Conservation (phyloP, 2,113 vertebrate species). For the Paraplagusia blochii region DNA sequence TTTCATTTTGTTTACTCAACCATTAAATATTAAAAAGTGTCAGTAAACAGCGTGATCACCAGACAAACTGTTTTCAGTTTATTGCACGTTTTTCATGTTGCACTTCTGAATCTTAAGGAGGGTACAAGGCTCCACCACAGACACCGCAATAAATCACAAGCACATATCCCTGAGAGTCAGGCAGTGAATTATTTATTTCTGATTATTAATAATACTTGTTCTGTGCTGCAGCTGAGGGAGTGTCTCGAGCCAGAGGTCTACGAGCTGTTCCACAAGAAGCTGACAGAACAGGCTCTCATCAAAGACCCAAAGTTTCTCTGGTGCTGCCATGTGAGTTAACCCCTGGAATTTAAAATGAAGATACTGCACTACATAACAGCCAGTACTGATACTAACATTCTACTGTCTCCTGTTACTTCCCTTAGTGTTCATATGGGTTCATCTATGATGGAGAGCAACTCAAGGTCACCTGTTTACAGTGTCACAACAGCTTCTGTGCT, state of each 20-base stretch:
- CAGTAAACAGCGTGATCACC: no score
- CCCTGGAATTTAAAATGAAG: rapidly evolving
- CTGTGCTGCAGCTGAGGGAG: constrained; percentile 76
- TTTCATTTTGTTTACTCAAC: no score
- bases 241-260: constrained; percentile 86
- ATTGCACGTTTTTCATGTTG: no score
- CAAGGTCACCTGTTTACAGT: constrained; percentile 84
- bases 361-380: not conserved
- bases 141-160: no score
- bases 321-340: constrained; percentile 83
- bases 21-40: no score
- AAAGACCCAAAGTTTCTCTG: constrained; percentile 89
- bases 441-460: constrained; percentile 88
- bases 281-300: constrained; percentile 87
- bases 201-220: not conserved
- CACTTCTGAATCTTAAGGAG: no score
- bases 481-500: constrained; percentile 86
- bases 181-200: no score
- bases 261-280: constrained; percentile 85
- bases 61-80: no score
- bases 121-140: no score
- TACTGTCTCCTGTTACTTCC: constrained; percentile 29
- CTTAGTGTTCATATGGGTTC: constrained; percentile 89
- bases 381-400: no score
- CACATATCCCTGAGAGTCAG: no score